Percentiles rank a stretch among this genome's conserved stretches.
phyloP scores from a whole-genome alignment of 2,113 vertebrate genomes.

The Lepisosteus osseus region DNA sequence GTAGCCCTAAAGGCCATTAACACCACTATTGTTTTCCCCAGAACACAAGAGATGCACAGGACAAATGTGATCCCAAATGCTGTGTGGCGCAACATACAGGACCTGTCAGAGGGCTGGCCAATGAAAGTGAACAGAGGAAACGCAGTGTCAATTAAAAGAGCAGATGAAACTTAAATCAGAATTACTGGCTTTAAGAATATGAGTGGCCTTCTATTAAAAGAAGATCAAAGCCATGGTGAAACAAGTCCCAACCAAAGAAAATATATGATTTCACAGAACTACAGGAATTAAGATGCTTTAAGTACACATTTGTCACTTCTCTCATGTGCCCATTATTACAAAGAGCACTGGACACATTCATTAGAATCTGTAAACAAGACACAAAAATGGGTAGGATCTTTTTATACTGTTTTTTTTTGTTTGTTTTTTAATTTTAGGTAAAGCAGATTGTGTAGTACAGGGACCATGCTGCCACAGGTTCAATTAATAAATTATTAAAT shows the following conservation, averaged over 20 bases:
- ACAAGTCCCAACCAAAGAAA: conserved; percentile 50
- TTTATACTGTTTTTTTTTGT: background rate
- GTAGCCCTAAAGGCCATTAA: too few relatives aligned
- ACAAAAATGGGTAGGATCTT: background rate
- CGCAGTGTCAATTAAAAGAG: too few relatives aligned
- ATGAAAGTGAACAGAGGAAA: too few relatives aligned
- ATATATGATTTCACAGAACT: conserved; percentile 55
- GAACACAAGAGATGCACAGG: conserved; percentile 4
- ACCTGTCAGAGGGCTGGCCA: too few relatives aligned
- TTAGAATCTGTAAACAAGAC: conserved; percentile 62
- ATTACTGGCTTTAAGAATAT: conserved; percentile 60
- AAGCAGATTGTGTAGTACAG: too few relatives aligned
- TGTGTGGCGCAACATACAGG: too few relatives aligned
- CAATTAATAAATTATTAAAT: too few relatives aligned
- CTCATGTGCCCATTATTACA: conserved; percentile 58
- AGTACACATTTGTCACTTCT: conserved; percentile 51
- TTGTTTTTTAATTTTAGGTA: too few relatives aligned
- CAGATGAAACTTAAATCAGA: conserved; percentile 50
- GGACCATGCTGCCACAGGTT: too few relatives aligned
- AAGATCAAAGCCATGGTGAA: conserved; percentile 48
- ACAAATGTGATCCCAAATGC: conserved; percentile 21
- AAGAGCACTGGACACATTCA: conserved; percentile 60
- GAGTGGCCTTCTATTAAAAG: conserved; percentile 50
- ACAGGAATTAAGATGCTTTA: conserved; percentile 55
- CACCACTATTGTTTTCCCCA: too few relatives aligned